Evolutionary conservation across 2,888 invertebrate species (phyloP).

Genomic region (Brachyopa scutellaris): DNA sequence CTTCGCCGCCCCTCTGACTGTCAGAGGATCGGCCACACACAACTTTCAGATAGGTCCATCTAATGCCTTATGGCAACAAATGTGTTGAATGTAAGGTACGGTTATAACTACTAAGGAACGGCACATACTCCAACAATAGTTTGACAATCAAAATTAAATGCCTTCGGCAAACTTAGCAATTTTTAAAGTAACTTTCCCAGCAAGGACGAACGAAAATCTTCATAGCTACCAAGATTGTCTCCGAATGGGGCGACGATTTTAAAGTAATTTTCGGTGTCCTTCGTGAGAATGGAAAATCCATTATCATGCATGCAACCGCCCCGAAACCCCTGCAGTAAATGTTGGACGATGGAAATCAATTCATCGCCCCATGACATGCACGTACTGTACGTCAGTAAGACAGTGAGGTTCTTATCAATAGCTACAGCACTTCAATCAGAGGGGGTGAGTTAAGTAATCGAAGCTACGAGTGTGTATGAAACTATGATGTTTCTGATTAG

Average conservation of each 20-base stretch:
- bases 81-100: too few species aligned
- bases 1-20: too few species aligned
- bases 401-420: constrained; percentile 21
- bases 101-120: too few species aligned
- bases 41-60: constrained; percentile 18
- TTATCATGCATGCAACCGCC: constrained; percentile 36
- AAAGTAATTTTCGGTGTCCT: too few species aligned
- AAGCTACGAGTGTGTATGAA: too few species aligned
- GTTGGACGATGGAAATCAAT: constrained; percentile 28
- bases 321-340: constrained; percentile 24
- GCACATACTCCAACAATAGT: too few species aligned
- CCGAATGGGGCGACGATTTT: background rate
- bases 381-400: too few species aligned
- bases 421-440: constrained; percentile 1
- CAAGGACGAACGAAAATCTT: background rate
- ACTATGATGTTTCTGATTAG: constrained; percentile 14
- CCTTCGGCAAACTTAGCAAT: constrained; percentile 55
- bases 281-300: constrained; percentile 28
- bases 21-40: constrained; percentile 24
- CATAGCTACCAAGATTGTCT: constrained; percentile 25
- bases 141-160: constrained; percentile 62
- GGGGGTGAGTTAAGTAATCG: background rate
- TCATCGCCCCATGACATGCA: background rate
- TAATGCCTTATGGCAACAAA: too few species aligned
- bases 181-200: constrained; percentile 39